These are phyloP conservation scores for Platyrinchus mystaceus DNA, from an alignment of 2,797 vertebrate genomes.

Conservation along the genomic window DNA sequence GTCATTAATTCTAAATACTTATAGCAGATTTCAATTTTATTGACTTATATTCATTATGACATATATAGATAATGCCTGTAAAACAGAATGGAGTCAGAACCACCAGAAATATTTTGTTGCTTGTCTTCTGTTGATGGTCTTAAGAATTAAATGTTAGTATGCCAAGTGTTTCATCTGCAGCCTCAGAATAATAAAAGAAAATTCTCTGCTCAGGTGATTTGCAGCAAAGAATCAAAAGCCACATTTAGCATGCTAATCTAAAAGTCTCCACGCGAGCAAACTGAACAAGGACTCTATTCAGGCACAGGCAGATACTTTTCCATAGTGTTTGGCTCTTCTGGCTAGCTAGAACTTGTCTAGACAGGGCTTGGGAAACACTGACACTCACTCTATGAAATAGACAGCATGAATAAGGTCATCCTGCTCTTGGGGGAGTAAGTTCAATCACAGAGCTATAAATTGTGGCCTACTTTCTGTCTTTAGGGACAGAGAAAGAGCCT, in stretches of 20 bases:
- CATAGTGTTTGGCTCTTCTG: not conserved
- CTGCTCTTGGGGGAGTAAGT: not conserved
- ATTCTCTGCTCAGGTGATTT: not conserved
- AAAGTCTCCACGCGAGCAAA: not conserved
- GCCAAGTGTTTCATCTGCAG: not conserved
- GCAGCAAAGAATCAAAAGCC: not conserved
- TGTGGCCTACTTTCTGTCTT: not conserved
- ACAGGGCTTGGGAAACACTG: not conserved
- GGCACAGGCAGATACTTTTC: not conserved
- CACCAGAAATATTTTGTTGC: not conserved
- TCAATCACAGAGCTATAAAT: not conserved
- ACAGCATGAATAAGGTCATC: not conserved
- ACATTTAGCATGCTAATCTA: not conserved
- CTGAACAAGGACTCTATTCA: not conserved
- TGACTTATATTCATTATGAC: not conserved
- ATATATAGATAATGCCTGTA: not conserved
- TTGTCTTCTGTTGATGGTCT: not conserved
- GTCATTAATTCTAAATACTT: not conserved
- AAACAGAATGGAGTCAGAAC: not conserved
- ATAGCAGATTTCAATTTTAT: not conserved
- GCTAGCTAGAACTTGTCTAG: not conserved
- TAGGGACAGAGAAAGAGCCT: not conserved
- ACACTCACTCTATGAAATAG: not conserved
- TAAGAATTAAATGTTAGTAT: not conserved
- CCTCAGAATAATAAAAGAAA: not conserved